phyloP scores from a whole-genome alignment of 2,113 vertebrate genomes.

The Dicentrarchus labrax region DNA sequence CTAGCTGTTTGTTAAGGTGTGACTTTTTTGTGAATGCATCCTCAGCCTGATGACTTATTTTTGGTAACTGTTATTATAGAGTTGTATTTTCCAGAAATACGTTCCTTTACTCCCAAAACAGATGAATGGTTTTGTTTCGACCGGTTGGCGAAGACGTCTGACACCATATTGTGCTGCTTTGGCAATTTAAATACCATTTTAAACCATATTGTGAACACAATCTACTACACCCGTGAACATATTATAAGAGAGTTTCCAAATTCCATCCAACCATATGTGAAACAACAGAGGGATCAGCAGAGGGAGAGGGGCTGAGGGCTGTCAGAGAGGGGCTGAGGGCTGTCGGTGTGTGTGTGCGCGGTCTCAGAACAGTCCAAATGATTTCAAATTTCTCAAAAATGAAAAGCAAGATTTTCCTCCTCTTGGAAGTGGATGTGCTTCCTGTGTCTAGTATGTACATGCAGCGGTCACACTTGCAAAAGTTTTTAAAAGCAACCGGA shows the following conservation, averaged over 20 bases:
- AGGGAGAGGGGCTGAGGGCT: conserved; percentile 2
- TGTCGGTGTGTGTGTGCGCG: neutral
- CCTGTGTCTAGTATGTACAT: neutral
- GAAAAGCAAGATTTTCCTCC: neutral
- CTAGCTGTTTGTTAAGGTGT: neutral
- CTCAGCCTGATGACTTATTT: neutral
- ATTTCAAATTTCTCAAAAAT: neutral
- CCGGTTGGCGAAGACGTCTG: conserved; percentile 12
- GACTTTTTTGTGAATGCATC: neutral
- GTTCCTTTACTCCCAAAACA: neutral
- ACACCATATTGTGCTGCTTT: conserved; percentile 16
- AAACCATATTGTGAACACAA: conserved; percentile 32
- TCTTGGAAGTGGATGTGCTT: neutral
- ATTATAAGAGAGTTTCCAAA: conserved; percentile 40
- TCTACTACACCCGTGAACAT: conserved; percentile 5
- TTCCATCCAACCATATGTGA: conserved; percentile 32
- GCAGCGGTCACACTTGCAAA: neutral
- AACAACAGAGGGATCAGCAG: conserved; percentile 11
- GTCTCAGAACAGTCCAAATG: neutral
- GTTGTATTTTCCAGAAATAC: neutral
- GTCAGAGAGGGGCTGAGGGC: neutral
- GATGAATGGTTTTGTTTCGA: neutral
- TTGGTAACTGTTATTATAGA: neutral
- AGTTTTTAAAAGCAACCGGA: conserved; percentile 8
- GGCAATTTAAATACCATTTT: conserved; percentile 46